Evolutionary conservation across 2,888 invertebrate species (phyloP), one percentile per base, ranked within the genome.

Genomic region (Leptogaster cylindrica): DNA sequence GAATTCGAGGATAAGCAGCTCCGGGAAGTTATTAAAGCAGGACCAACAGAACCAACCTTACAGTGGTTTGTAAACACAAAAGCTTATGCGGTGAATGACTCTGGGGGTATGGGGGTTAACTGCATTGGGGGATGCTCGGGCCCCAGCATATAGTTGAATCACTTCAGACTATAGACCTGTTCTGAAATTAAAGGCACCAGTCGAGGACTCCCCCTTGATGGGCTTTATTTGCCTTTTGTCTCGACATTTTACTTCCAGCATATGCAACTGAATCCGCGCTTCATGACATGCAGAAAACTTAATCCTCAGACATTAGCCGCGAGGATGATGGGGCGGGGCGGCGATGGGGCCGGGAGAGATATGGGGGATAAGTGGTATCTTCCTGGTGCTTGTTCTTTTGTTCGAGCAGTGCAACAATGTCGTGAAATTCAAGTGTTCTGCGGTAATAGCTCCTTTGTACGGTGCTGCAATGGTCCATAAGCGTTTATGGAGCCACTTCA

Each of bases 181-280:
- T 44, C 61, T 44, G 44, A 44, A 61, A 61, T 61, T 61, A 61
- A 61, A 61, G 61, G 41, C 61, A 61, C 61, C 61, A 41, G 61
- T 61, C 44, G 61, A 61, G 61, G 44, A 28, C 61, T 61, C 61
- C 41, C n/a, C 41, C 44, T 61, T 61, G 44, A 61, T 61, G 61
- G 61, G 61, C 61, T 61, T 61, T 61, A 61, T 61, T 61, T 61
- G 61, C 61, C 61, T 61, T 61, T 61, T 61, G 61, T 61, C 61
- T 61, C 61, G 61, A 44, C 61, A 10, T 61, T 61, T 61, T 61
- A 44, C 61, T 44, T 61, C 61, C 61, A 61, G 44, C 44, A 44
- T n/a, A n/a, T n/a, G 44, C 44, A 27, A 20, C 41, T 41, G 10
- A 10, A 12, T 16, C 44, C 44, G 44, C 27, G 61, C 61, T 61